Base-by-base conservation (phyloP, 1,140 invertebrate genomes). In the Cydia strobilella region DNA sequence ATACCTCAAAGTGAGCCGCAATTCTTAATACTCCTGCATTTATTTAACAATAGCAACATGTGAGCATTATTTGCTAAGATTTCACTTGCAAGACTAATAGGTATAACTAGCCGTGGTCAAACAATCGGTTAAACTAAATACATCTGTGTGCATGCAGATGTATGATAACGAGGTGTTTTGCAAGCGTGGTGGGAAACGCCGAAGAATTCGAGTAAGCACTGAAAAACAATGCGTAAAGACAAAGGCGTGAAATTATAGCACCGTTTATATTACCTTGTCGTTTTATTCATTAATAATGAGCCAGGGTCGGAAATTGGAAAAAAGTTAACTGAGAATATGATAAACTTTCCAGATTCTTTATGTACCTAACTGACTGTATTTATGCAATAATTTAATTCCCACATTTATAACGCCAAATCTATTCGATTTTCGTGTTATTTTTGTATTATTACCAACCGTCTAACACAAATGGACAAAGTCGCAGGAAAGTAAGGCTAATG, bases 171-270 rank as follows among this genome's bases (percentile, higher is more conserved):
- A 69, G 72, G 63, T 31, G 74, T 89, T 90, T 89, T 81, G 83
- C 80, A 88, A 91, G 81, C 85, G 81, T 76, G 85, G 86, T 91
- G 88, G 85, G 89, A 90, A 91, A 81, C 80, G 79, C 82, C 82
- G 78, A 76, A 83, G 84, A 86, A 86, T 88, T 87, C 81, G 82
- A 80, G 77, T 83, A 71, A 75, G 82, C 78, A 83, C 82, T 76
- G 80, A 82, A 84, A 88, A 66, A 90, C 86, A 90, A 86, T 89
- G 23, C 63, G 80, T 77, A 85, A 83, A 84, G 87, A 91, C 88
- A 90, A 87, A 91, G 86, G 81, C 84, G 80, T 82, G 75, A 84
- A 76, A 76, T 76, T 86, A 89, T n/a, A 51, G 48, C 13, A 18
- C n/a, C n/a, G 18, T 51, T 51, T n/a, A 48, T 48, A n/a, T 51